Base-by-base conservation (phyloP, 2,888 invertebrate genomes). In the Encarsia formosa region DNA sequence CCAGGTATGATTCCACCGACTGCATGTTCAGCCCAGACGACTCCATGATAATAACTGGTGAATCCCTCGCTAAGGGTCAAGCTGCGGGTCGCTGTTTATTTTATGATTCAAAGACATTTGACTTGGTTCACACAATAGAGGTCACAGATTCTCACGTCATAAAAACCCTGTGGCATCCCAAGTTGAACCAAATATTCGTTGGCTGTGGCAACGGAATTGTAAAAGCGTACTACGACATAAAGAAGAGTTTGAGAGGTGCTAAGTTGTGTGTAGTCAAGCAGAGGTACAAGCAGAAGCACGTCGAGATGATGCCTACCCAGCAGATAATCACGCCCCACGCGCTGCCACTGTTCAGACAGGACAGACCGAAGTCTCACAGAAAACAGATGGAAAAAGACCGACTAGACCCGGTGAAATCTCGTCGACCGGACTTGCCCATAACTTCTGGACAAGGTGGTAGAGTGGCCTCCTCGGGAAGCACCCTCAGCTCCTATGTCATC, bases 301-400 rank as follows among this genome's bases (percentile, higher is more conserved):
- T 88, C 1, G 95, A 96, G 74, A 86, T 94, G 49, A 84, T 95
- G 46, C 87, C 91, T 44, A 86, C 89, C 0, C 90, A 93, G 61
- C 92, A 96, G 69, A 92, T 98, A 35, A 93, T 99, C 9, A 96
- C 98, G 0, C 98, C 96, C 0, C 93, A 97, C 69, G 93, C 98
- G 0, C 75, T 99, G 52, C 98, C 98, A 0, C 78, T 99, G 74
- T 99, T 98, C 76, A 82, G 95, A 26, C 91, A 94, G 69, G 94
- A 94, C 58, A 84, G 92, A 61, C 84, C 94, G 0, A 85, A 92
- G 59, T 91, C 92, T 0, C 88, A 89, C 26, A 84, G 90, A 60
- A 94, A 94, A 67, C 88, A 88, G 66, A 85, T 92, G 82, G 94
- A 95, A 67, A 94, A 93, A 63, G 92, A 93, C 53, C 78, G 96